A percentile compares a stretch with the other conserved stretches of the same genome.
Conservation (phyloP, 1,140 invertebrate genomes). For the Trigoniulus corallinus region DNA sequence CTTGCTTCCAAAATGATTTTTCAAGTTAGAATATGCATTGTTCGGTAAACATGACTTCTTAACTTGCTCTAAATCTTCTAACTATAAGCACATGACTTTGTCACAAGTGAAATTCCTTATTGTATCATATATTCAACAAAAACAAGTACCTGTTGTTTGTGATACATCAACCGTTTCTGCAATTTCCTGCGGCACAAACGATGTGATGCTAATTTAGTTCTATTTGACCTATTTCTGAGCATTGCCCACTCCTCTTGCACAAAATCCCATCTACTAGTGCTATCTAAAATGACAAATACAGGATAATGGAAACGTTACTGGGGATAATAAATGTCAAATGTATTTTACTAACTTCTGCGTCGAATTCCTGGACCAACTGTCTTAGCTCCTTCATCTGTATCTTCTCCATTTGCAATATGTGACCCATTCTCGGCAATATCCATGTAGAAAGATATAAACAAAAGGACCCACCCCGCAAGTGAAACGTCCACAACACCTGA, state of each 20-base stretch:
- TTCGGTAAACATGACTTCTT: slow-evolving; percentile 35
- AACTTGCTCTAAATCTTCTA: slow-evolving; percentile 46
- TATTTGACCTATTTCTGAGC: slow-evolving; percentile 3
- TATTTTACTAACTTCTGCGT: neutral
- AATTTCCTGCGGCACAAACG: slow-evolving; percentile 41
- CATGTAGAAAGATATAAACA: slow-evolving; percentile 57
- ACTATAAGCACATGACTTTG: slow-evolving; percentile 30
- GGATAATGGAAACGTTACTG: neutral
- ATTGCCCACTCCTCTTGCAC: slow-evolving; percentile 49
- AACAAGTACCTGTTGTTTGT: slow-evolving; percentile 39
- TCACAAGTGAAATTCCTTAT: no score
- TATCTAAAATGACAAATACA: slow-evolving; percentile 3
- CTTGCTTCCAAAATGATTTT: neutral
- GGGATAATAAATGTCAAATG: neutral
- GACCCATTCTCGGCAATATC: slow-evolving; percentile 30
- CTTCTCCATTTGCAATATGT: neutral
- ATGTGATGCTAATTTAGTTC: slow-evolving; percentile 1
- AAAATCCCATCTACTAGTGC: slow-evolving; percentile 53
- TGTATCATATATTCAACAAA: no score
- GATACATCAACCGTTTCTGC: slow-evolving; percentile 49
- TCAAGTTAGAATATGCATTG: neutral
- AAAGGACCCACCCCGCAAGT: slow-evolving; percentile 56
- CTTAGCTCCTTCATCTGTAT: neutral
- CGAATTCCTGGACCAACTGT: neutral
- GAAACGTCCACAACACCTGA: slow-evolving; percentile 36